A percentile compares a stretch with the other conserved stretches of the same genome.
Evolutionary conservation across 1,140 invertebrate genomes (phyloP).

Genomic region (Tetranychus cinnabarinus): DNA sequence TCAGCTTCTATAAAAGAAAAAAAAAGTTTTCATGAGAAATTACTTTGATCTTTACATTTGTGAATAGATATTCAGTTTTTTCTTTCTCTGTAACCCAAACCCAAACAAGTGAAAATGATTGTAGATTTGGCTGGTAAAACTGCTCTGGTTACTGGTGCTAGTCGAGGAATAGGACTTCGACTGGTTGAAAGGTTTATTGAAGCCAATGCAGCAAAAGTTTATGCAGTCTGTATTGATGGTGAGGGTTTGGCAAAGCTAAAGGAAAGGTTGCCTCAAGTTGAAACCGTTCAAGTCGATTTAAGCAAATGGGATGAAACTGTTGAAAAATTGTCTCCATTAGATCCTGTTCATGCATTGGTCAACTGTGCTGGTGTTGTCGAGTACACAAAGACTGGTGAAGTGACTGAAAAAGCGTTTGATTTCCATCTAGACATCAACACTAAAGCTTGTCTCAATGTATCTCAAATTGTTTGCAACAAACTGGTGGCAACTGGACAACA

Average conservation of each 20-base stretch:
- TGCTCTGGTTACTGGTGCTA: constrained; percentile 2
- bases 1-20: too few species aligned
- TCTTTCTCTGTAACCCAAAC: too few species aligned
- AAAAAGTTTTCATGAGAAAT: too few species aligned
- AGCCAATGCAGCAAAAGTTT: background rate
- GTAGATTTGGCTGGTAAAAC: background rate
- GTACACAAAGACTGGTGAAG: background rate
- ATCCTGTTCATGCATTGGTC: constrained; percentile 33
- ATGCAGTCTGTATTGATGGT: too few species aligned
- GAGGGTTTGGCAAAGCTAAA: background rate
- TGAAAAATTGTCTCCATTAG: constrained; percentile 37
- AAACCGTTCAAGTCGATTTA: constrained; percentile 12
- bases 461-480: constrained; percentile 53
- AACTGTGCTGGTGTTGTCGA: constrained; percentile 59
- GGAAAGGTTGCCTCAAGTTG: constrained; percentile 12
- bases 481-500: constrained; percentile 37
- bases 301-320: constrained; percentile 16
- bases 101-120: background rate
- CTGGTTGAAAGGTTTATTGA: constrained; percentile 4
- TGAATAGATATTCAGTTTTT: too few species aligned
- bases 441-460: constrained; percentile 23
- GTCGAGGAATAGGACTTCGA: constrained; percentile 1
- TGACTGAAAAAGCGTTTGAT: background rate
- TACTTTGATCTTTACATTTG: too few species aligned
- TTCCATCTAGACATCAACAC: background rate